Evolutionary conservation across 2,113 vertebrate species (phyloP), one percentile per base, ranked within the genome.

Genomic region (Cinclus cinclus): DNA sequence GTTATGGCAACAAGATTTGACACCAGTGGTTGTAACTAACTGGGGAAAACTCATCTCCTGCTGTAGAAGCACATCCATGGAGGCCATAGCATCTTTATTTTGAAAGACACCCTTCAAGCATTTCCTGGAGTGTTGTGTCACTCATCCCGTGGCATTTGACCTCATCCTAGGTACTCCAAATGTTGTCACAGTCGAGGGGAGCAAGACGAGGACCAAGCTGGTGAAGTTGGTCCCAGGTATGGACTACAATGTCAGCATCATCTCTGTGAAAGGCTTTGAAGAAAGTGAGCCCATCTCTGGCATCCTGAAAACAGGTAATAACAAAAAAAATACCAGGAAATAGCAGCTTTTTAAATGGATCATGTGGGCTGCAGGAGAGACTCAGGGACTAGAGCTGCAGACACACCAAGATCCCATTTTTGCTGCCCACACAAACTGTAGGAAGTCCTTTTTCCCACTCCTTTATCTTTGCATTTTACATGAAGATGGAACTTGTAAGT

Each of bases 211-310:
- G 90, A 98, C 98, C 21, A 98, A 97, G 60, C 90, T 99, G 97
- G 92, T 97, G 70, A 99, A 98, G 76, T 94, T 99, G 91, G 97
- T 97, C 4, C 99, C 99, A 0, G 99, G 99, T 6, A 97, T 98
- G 58, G 98, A 98, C 21, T 99, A 99, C 90, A 96, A 97, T 3
- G 98, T 99, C 94, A 99, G 97, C 2, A 94, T 99, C n/a, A 93
- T 99, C 27, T 98, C 99, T 23, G 77, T 98, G 83, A 99, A 99
- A 93, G 98, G 98, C 44, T 98, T 98, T 64, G 98, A 99, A 78
- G 99, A 99, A 94, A 99, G 99, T 2, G 98, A 99, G 27, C 99
- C 99, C 1, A 23, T 98, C 64, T 99, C 98, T 8, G 99, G 98
- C 81, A 98, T 82, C 7, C 97, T 99, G 88, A 98, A 98, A 80